Percentiles rank a stretch among this genome's conserved stretches.
phyloP scores from a whole-genome alignment of 2,888 invertebrate genomes.

The Apamea epomidion region DNA sequence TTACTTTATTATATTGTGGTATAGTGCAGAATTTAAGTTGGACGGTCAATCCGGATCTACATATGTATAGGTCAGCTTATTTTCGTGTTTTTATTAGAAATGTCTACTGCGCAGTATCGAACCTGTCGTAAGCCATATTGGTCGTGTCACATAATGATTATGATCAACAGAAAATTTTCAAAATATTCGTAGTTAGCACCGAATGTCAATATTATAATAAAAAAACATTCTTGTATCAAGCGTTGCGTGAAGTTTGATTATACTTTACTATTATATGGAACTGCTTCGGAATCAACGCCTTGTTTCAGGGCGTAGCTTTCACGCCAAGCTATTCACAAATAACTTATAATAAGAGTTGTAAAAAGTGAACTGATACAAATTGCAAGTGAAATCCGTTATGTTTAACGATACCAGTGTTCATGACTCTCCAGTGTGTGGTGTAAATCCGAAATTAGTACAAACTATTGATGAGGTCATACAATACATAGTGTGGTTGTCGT shows the following conservation, averaged over 20 bases:
- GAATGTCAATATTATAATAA: background rate
- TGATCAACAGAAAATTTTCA: no score
- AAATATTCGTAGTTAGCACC: background rate
- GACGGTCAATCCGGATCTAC: background rate
- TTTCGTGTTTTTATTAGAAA: background rate
- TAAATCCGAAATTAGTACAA: no score
- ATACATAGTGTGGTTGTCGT: background rate
- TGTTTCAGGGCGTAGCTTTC: background rate
- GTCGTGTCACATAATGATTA: background rate
- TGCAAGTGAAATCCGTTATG: background rate
- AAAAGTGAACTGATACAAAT: background rate
- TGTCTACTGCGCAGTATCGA: background rate
- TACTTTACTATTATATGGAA: background rate
- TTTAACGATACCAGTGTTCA: background rate
- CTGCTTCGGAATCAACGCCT: background rate
- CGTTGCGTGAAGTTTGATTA: background rate
- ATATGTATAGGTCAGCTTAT: background rate
- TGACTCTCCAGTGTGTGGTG: background rate
- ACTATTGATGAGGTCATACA: background rate
- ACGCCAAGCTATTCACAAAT: background rate
- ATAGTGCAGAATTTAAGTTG: background rate
- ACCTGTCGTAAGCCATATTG: background rate
- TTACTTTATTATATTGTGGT: no score
- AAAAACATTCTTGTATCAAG: no score
- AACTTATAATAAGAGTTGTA: background rate